Evolutionary conservation across 2,888 invertebrate species (phyloP).

Genomic region (Cephus spinipes): DNA sequence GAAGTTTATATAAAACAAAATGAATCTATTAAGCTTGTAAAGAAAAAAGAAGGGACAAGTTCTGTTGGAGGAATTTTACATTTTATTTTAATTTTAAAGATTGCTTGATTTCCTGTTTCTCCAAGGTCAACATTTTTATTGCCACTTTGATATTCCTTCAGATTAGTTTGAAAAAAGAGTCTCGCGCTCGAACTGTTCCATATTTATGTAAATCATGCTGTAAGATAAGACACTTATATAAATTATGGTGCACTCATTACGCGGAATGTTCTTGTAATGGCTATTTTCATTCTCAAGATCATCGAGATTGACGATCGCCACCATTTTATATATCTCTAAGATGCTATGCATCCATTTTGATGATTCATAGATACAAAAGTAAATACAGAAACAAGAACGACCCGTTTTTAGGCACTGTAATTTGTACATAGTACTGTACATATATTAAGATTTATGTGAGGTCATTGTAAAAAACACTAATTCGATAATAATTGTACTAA

Average conservation of each 20-base stretch:
- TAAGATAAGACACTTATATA: conserved; percentile 36
- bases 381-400: neutral
- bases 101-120: neutral
- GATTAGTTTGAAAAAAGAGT: neutral
- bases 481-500: conserved; percentile 36
- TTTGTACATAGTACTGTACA: conserved; percentile 54
- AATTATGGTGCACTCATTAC: conserved; percentile 30
- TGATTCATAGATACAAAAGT: neutral
- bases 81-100: neutral
- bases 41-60: neutral
- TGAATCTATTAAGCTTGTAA: neutral
- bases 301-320: conserved; percentile 4
- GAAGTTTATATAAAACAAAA: neutral
- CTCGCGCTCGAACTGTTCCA: neutral
- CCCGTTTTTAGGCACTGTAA: conserved; percentile 14
- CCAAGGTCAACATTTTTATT: neutral
- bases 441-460: conserved; percentile 38
- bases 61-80: neutral
- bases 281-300: conserved; percentile 8
- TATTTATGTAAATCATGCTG: conserved; percentile 38
- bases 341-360: neutral
- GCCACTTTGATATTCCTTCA: neutral
- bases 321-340: conserved; percentile 5
- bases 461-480: conserved; percentile 46
- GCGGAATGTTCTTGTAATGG: conserved; percentile 29